Base-by-base conservation (phyloP, 1,140 invertebrate genomes). In the Latrodectus geometricus region DNA sequence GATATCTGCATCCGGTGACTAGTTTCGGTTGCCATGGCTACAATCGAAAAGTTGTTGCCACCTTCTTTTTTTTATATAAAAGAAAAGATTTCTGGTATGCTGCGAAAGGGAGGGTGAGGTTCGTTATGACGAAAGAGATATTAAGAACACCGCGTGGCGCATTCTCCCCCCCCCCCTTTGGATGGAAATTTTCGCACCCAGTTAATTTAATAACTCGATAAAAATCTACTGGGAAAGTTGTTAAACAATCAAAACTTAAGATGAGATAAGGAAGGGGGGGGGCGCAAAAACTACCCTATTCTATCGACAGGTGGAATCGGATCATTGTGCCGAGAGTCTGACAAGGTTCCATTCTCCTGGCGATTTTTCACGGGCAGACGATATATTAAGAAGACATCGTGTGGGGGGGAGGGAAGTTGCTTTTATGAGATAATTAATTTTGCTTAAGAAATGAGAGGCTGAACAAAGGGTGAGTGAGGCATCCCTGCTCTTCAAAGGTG, bases 1-100 rank as follows among this genome's bases (percentile, higher is more conserved):
- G 68, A 81, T 81, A 81, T 81, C 79, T 81, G 79, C 79, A 81
- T 81, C 79, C 79, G 79, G 79, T 81, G 79, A 81, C 79, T 81
- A 81, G 79, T 61, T 66, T 20, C 69, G 48, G 79, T 81, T 81
- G 69, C 68, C 79, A 72, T 81, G 79, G 79, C 56, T 70, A 81
- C 79, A 81, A 81, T 81, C 79, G 49, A 61, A 54, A 61, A 54
- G 50, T 20, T 21, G 35, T 35, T 9, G 17, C 21, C 54, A 20
- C 79, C 73, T 8, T 9, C 15, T 21, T 54, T 50, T n/a, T 21
- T 20, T 69, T 69, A 69, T 61, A 61, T 61, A 61, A 61, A 61
- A 61, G 54, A 61, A 61, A 61, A 61, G 54, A 17, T 61, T 61
- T 61, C 54, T 61, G 54, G 54, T 14, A 61, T 11, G 54, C 11